These are phyloP conservation scores for Candoia aspera DNA, from an alignment of 2,113 vertebrate species.

Conservation along the genomic window DNA sequence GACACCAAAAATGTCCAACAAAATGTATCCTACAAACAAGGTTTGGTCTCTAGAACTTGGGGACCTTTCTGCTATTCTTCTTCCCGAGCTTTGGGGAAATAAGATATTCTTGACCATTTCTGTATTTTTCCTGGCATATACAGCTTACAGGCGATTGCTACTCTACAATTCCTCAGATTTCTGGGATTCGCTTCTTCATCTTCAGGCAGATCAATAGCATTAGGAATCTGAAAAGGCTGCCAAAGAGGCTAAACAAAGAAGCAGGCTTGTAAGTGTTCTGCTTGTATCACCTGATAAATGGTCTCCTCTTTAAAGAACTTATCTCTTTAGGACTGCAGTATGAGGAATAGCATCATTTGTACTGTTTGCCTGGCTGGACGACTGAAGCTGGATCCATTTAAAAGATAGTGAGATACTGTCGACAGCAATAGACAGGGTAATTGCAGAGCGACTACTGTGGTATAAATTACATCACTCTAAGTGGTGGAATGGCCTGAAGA, in stretches of 20 bases:
- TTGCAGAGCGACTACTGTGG: constrained; percentile 91
- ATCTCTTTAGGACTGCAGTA: constrained; percentile 96
- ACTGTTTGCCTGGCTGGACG: constrained; percentile 96
- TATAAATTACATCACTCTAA: constrained; percentile 96
- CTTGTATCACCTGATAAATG: constrained; percentile 99
- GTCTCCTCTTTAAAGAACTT: constrained; percentile 99
- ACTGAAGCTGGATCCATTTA: constrained; percentile 99
- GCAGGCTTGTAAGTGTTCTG: constrained; percentile 89
- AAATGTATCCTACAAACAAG: constrained; percentile 62
- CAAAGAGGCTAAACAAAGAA: constrained; percentile 90
- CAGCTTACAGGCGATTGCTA: constrained; percentile 36
- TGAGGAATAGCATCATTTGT: constrained; percentile 99
- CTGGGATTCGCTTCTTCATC: constrained; percentile 64
- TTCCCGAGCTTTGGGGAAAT: constrained; percentile 53
- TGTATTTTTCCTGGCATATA: background rate
- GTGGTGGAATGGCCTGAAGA: constrained; percentile 87
- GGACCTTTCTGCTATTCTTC: constrained; percentile 38
- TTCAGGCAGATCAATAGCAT: constrained; percentile 78
- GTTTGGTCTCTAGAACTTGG: constrained; percentile 61
- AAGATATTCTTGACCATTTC: constrained; percentile 36
- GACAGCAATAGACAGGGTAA: constrained; percentile 96
- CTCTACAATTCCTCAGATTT: constrained; percentile 51
- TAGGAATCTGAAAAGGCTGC: constrained; percentile 82
- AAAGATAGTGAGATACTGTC: constrained; percentile 99
- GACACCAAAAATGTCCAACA: constrained; percentile 53